phyloP scores from a whole-genome alignment of 2,113 vertebrate genomes.

The Chionodraco myersi region DNA sequence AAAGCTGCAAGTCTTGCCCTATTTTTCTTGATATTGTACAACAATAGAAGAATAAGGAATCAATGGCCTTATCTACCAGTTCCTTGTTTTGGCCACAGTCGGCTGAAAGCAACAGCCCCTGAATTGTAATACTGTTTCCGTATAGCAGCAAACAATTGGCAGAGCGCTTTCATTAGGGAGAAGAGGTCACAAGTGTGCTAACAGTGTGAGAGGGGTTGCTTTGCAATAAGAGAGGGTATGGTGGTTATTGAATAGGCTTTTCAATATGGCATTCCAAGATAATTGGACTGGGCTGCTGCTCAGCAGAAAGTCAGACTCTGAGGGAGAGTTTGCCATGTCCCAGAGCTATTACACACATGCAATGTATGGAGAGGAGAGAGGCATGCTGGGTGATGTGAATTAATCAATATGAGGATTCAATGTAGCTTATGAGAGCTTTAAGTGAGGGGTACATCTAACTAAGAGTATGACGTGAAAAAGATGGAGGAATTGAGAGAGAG shows the following conservation, averaged over 20 bases:
- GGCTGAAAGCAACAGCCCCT: conserved; percentile 12
- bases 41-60: conserved; percentile 18
- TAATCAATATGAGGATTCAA: conserved; percentile 38
- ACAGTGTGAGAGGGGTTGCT: conserved; percentile 41
- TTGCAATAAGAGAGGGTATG: conserved; percentile 31
- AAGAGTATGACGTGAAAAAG: neutral
- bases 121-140: conserved; percentile 37
- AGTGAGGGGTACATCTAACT: conserved; percentile 14
- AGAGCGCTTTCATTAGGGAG: conserved; percentile 49
- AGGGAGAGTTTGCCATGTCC: conserved; percentile 6
- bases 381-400: conserved; percentile 37
- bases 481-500: conserved; percentile 8
- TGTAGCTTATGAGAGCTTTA: conserved; percentile 14
- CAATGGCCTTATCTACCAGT: conserved; percentile 17
- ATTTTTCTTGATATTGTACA: conserved; percentile 20
- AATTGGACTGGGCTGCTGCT: conserved; percentile 71
- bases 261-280: conserved; percentile 61
- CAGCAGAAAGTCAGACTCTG: conserved; percentile 51
- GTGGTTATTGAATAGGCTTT: conserved; percentile 65
- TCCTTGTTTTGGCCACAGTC: conserved; percentile 14
- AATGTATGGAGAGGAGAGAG: conserved; percentile 8
- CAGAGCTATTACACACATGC: conserved; percentile 19
- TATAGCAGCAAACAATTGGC: conserved; percentile 26
- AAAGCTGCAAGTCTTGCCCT: no score
- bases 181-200: conserved; percentile 48